Evolutionary conservation across 2,888 invertebrate species (phyloP).

Genomic region (Lithophane socia): DNA sequence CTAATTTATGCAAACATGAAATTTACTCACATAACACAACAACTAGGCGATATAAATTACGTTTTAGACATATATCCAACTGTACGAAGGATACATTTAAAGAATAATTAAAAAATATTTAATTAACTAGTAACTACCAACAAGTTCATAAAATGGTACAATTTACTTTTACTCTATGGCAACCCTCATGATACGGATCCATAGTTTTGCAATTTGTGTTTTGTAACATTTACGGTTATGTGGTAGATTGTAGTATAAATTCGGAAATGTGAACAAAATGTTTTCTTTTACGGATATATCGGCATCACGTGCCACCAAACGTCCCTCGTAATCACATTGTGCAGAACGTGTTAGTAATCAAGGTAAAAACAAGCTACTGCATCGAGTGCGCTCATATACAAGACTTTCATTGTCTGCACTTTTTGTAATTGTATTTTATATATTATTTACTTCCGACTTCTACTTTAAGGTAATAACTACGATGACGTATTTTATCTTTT

Average conservation of each 20-base stretch:
- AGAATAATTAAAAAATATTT: background rate
- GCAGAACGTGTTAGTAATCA: constrained; percentile 51
- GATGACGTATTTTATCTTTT: constrained; percentile 16
- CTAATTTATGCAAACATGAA: background rate
- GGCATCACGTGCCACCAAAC: constrained; percentile 34
- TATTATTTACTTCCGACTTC: background rate
- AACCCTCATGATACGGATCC: constrained; percentile 25
- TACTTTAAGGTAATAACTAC: background rate
- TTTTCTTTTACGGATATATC: constrained; percentile 20
- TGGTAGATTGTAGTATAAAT: constrained; percentile 1
- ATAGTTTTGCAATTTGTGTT: constrained; percentile 13
- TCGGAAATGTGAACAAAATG: constrained; percentile 31
- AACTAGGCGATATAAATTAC: too few species aligned
- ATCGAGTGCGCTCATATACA: constrained; percentile 3
- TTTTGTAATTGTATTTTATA: background rate
- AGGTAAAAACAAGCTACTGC: constrained; percentile 34
- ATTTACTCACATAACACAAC: background rate
- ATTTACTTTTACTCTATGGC: constrained; percentile 22
- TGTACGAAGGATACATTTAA: background rate
- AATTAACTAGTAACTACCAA: constrained; percentile 20
- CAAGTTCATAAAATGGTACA: constrained; percentile 6
- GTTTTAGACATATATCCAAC: background rate
- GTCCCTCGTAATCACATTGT: constrained; percentile 33
- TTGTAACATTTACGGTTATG: constrained; percentile 14
- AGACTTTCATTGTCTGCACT: constrained; percentile 8